Conservation (phyloP, 2,113 vertebrate species). For the Tachysurus fulvidraco region DNA sequence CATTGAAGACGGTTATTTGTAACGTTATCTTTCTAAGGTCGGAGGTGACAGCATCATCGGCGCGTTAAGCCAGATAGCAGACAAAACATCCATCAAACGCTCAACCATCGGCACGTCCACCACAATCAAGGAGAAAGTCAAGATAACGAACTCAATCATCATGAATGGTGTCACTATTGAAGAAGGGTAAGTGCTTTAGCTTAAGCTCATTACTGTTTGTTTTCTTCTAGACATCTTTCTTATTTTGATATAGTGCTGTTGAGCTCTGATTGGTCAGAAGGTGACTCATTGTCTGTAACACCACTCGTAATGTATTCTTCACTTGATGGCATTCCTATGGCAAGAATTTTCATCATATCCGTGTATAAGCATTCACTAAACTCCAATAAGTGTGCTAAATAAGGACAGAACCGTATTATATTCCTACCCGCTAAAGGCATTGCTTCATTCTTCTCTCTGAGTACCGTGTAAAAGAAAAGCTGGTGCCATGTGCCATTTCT, state of each 20-base stretch:
- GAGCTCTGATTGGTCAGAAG: not conserved
- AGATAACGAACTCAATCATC: constrained; percentile 91
- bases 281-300: not conserved
- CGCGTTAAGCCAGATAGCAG: constrained; percentile 81
- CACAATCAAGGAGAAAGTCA: constrained; percentile 85
- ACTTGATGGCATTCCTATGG: not conserved
- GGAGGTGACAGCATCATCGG: constrained; percentile 91
- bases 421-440: not conserved
- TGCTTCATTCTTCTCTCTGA: not conserved
- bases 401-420: not conserved
- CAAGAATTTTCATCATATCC: not conserved
- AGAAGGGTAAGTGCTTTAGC: constrained; percentile 83
- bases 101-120: constrained; percentile 85
- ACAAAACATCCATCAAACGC: constrained; percentile 91
- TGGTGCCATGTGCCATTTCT: not conserved
- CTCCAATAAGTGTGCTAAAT: not conserved
- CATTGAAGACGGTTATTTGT: not conserved
- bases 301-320: not conserved
- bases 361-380: not conserved
- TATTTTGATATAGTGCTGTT: too few relatives aligned
- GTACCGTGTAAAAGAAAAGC: not conserved
- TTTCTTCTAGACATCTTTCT: too few relatives aligned
- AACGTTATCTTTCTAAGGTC: constrained; percentile 69
- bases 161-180: constrained; percentile 95
- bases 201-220: not conserved